These are phyloP conservation scores for Tyto alba DNA, from an alignment of 2,113 vertebrate species.

Conservation along the genomic window DNA sequence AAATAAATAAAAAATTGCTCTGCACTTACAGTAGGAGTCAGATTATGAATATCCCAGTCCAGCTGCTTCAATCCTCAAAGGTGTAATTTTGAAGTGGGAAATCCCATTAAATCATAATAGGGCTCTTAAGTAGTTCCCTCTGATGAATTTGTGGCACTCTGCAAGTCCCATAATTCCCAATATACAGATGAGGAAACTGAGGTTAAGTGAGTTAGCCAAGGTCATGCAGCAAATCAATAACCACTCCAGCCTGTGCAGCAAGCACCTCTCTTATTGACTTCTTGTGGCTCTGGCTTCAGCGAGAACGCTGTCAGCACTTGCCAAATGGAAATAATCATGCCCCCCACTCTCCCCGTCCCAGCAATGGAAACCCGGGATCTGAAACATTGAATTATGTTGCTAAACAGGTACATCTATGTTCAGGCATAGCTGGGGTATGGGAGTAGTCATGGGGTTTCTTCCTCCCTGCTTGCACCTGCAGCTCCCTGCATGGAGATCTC, in stretches of 20 bases:
- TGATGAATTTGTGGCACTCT: conserved; percentile 41
- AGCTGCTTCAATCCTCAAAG: not conserved
- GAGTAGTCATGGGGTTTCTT: not conserved
- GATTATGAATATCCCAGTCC: not conserved
- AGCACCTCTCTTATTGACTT: not conserved
- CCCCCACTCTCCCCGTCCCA: not conserved
- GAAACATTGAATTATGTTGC: not conserved
- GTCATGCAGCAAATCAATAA: conserved; percentile 20
- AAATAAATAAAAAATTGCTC: not conserved
- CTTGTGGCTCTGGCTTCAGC: accelerated
- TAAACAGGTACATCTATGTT: not conserved
- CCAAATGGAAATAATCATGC: not conserved
- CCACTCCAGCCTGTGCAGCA: not conserved
- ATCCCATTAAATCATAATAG: conserved; percentile 50
- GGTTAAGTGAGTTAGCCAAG: conserved; percentile 53
- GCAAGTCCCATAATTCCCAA: conserved; percentile 25
- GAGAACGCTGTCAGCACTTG: not conserved
- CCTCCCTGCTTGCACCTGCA: not conserved
- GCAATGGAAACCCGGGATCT: not conserved
- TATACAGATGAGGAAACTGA: conserved; percentile 15
- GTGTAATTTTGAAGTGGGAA: conserved; percentile 33
- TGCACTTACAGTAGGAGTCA: not conserved
- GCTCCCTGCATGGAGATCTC: not conserved
- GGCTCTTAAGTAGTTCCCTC: conserved; percentile 25
- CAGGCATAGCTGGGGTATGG: not conserved